These are phyloP conservation scores for Carassius auratus DNA, from an alignment of 2,113 vertebrate species.

Conservation along the genomic window DNA sequence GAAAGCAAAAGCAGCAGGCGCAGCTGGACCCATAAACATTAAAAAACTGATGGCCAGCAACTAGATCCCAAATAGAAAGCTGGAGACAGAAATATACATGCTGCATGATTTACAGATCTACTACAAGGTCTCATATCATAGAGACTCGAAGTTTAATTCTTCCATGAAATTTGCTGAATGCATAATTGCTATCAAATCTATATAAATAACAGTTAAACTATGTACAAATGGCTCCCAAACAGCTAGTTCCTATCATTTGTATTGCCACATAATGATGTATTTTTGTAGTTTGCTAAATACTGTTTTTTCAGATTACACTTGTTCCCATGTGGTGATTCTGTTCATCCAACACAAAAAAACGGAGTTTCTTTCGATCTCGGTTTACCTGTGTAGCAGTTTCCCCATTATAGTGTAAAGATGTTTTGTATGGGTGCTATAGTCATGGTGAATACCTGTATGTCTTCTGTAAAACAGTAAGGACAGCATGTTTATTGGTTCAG, in stretches of 20 bases:
- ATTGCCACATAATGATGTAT: no score
- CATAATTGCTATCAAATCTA: background rate
- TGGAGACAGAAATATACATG: background rate
- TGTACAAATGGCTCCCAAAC: background rate
- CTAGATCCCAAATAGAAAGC: constrained; percentile 83
- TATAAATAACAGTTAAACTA: background rate
- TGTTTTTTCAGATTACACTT: no score
- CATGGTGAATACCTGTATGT: background rate
- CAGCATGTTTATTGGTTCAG: background rate
- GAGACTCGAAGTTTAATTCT: background rate
- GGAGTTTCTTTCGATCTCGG: background rate
- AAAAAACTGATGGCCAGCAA: constrained; percentile 94
- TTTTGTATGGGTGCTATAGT: constrained; percentile 17
- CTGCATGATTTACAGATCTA: background rate
- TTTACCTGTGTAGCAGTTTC: background rate
- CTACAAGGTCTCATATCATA: background rate
- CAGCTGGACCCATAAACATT: constrained; percentile 82
- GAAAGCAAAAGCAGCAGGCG: constrained; percentile 80
- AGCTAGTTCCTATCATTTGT: background rate
- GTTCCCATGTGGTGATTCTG: background rate
- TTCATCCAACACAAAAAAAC: background rate
- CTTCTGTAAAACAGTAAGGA: background rate
- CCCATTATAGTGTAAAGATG: background rate
- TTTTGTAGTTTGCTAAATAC: no score
- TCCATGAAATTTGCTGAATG: background rate